These are phyloP conservation scores for Eurystomus glaucurus DNA, from an alignment of 2,797 vertebrate genomes.

Conservation along the genomic window DNA sequence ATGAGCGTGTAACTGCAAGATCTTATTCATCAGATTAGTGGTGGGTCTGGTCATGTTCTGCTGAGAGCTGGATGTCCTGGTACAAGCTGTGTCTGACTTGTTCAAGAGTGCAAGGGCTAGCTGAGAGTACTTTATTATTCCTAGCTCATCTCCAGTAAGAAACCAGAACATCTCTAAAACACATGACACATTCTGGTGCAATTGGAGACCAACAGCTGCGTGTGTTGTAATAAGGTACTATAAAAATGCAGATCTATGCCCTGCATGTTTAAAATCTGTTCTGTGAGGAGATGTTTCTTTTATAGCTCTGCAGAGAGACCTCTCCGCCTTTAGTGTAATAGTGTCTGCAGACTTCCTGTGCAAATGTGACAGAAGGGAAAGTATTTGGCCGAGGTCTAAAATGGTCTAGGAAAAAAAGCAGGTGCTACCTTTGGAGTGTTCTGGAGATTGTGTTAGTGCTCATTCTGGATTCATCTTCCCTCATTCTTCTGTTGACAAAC, in stretches of 20 bases:
- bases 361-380: not conserved
- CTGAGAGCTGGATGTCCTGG: not conserved
- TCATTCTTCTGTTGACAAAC: not conserved
- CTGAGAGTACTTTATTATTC: not conserved
- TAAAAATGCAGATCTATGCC: not conserved
- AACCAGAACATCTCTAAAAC: not conserved
- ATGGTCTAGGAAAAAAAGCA: not conserved
- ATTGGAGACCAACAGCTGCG: accelerated
- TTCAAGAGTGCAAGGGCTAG: accelerated
- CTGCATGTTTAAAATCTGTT: not conserved
- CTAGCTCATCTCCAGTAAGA: not conserved
- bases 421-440: accelerated
- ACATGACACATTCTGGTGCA: accelerated
- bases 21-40: accelerated
- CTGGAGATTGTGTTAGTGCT: not conserved
- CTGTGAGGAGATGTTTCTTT: not conserved
- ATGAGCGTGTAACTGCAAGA: accelerated
- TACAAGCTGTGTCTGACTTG: not conserved
- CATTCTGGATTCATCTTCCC: not conserved
- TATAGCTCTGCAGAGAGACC: not conserved
- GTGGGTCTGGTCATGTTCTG: not conserved
- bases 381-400: not conserved
- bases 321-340: not conserved
- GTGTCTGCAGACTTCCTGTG: not conserved
- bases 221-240: not conserved